Conservation (phyloP, 2,888 invertebrate species). For the Leptinotarsa rubiginosa region DNA sequence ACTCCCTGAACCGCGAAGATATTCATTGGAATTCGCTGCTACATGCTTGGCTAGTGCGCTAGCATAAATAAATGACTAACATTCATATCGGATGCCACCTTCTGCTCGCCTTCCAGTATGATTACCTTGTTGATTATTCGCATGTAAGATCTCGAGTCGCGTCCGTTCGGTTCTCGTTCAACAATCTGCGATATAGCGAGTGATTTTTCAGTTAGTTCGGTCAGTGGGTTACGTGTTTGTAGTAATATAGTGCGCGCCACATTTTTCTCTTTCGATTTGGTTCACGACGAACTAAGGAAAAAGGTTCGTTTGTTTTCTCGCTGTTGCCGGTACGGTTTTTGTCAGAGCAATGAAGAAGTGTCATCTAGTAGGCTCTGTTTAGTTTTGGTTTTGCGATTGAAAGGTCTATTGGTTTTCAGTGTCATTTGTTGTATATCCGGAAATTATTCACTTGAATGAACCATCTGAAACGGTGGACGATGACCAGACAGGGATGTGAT, state of each 20-base stretch:
- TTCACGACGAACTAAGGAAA: background rate
- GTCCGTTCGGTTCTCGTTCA: conserved; percentile 15
- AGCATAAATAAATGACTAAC: conserved; percentile 1
- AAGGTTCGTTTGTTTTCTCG: conserved; percentile 2
- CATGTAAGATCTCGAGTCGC: conserved; percentile 12
- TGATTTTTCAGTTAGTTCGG: conserved; percentile 18
- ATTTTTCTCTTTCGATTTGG: conserved; percentile 2
- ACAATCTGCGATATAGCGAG: conserved; percentile 14
- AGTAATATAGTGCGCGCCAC: conserved; percentile 8
- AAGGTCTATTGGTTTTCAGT: background rate
- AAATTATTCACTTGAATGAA: background rate
- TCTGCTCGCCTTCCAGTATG: conserved; percentile 14
- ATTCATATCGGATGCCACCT: conserved; percentile 14
- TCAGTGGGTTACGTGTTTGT: conserved; percentile 15
- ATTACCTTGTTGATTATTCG: conserved; percentile 19
- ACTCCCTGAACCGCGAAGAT: background rate
- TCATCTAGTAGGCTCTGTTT: background rate
- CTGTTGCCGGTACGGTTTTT: background rate
- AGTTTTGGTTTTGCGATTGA: background rate
- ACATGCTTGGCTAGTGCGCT: background rate
- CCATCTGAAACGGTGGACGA: too few species aligned
- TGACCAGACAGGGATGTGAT: too few species aligned
- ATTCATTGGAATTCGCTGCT: conserved; percentile 4
- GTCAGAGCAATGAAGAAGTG: background rate
- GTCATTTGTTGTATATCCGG: background rate